Percentiles rank a stretch among this genome's conserved stretches.
Evolutionary conservation across 2,888 invertebrate genomes (phyloP).

Genomic region (Iphiclides podalirius): DNA sequence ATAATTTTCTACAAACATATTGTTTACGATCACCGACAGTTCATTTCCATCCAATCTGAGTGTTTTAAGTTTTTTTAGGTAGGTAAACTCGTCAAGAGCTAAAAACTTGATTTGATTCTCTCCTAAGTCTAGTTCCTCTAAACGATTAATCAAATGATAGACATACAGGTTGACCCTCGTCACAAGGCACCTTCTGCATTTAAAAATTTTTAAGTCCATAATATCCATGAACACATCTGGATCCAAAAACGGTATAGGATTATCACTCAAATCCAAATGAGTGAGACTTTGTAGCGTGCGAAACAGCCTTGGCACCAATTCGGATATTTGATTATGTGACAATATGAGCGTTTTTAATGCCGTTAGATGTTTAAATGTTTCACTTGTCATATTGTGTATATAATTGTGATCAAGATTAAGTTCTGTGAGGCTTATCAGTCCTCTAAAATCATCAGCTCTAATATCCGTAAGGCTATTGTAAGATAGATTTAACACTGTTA

Average conservation of each 20-base stretch:
- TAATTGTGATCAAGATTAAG: conserved; percentile 87
- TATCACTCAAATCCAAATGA: conserved; percentile 86
- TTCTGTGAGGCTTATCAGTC: conserved; percentile 85
- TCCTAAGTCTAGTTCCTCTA: conserved; percentile 87
- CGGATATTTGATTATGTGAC: conserved; percentile 83
- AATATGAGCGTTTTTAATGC: conserved; percentile 84
- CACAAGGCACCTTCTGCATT: conserved; percentile 86
- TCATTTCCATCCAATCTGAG: conserved; percentile 88
- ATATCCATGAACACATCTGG: conserved; percentile 90
- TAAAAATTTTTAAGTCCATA: conserved; percentile 85
- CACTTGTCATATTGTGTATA: conserved; percentile 87
- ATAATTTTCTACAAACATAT: conserved; percentile 82
- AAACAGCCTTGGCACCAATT: conserved; percentile 86
- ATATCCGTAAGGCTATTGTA: conserved; percentile 86
- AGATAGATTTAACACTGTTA: conserved; percentile 83
- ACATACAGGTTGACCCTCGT: conserved; percentile 88
- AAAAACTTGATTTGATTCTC: conserved; percentile 88
- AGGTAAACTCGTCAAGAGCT: conserved; percentile 85
- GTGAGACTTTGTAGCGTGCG: conserved; percentile 86
- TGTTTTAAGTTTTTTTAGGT: conserved; percentile 82
- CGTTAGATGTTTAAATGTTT: conserved; percentile 86
- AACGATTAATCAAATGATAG: conserved; percentile 86
- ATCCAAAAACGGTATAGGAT: conserved; percentile 85
- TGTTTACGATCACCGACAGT: conserved; percentile 86
- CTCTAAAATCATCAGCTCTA: conserved; percentile 87